A percentile compares a stretch with the other conserved stretches of the same genome.
phyloP scores from a whole-genome alignment of 2,113 vertebrate species.

The Sander lucioperca region DNA sequence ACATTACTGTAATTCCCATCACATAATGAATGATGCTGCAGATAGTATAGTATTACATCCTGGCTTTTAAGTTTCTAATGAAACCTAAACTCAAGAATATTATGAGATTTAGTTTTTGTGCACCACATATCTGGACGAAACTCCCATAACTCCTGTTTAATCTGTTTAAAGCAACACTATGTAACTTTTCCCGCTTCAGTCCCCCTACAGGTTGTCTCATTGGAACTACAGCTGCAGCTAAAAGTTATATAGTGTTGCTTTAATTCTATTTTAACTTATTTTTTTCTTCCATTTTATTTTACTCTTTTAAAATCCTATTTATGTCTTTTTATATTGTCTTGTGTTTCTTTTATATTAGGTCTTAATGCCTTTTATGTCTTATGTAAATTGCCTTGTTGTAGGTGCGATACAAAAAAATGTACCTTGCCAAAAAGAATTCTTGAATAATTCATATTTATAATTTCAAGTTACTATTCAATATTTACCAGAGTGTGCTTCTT shows the following conservation, averaged over 20 bases:
- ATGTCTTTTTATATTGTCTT: background rate
- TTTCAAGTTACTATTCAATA: background rate
- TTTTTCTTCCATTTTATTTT: background rate
- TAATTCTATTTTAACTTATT: background rate
- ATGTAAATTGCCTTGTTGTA: background rate
- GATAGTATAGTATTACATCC: slow-evolving; percentile 26
- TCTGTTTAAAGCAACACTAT: background rate
- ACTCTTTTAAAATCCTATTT: background rate
- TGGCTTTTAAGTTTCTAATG: slow-evolving; percentile 26
- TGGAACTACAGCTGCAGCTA: too few species aligned
- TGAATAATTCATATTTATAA: background rate
- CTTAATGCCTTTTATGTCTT: background rate
- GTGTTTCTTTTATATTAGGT: background rate
- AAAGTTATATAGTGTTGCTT: too few species aligned
- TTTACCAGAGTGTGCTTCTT: background rate
- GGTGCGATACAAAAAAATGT: background rate
- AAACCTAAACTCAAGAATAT: background rate
- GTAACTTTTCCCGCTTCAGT: too few species aligned
- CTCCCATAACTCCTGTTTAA: background rate
- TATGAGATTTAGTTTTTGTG: background rate
- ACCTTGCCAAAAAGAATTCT: background rate
- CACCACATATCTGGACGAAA: background rate
- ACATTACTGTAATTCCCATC: slow-evolving; percentile 59
- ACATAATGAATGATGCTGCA: slow-evolving; percentile 50
- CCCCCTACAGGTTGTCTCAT: too few species aligned